Evolutionary conservation across 2,113 vertebrate genomes (phyloP).

Genomic region (Muscicapa adusta): DNA sequence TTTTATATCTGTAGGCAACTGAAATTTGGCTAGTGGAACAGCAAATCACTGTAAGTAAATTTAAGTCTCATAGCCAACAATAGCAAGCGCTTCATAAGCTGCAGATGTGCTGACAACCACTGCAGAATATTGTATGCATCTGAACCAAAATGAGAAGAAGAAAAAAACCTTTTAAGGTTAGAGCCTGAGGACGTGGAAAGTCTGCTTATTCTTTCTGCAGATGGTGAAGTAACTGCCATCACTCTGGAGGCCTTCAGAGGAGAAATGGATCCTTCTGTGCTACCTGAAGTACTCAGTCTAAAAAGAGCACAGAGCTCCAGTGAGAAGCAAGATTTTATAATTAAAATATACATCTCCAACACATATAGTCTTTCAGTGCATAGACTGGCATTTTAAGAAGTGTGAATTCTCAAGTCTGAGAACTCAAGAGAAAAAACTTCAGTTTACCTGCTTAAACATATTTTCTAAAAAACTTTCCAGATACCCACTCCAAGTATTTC

Average conservation of each 20-base stretch:
- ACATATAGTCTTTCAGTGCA: neutral
- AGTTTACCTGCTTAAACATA: neutral
- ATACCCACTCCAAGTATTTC: neutral
- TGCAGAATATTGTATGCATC: neutral
- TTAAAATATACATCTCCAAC: neutral
- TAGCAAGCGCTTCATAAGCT: neutral
- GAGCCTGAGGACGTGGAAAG: slow-evolving; percentile 66
- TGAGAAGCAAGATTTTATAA: neutral
- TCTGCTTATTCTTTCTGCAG: slow-evolving; percentile 82
- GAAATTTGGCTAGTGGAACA: neutral
- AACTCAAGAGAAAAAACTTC: neutral
- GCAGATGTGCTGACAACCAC: neutral
- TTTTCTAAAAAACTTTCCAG: neutral
- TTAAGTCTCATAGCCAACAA: neutral
- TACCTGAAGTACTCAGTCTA: slow-evolving; percentile 74
- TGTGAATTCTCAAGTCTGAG: neutral
- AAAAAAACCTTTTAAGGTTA: slow-evolving; percentile 78
- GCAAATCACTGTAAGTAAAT: neutral
- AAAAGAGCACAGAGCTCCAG: neutral
- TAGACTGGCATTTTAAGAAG: neutral
- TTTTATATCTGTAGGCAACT: neutral
- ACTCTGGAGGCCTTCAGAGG: slow-evolving; percentile 83
- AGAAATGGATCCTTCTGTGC: slow-evolving; percentile 70
- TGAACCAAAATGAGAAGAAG: neutral
- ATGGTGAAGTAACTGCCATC: slow-evolving; percentile 73